Base-by-base conservation (phyloP, 2,888 invertebrate species). In the Neoscelio sp. region DNA sequence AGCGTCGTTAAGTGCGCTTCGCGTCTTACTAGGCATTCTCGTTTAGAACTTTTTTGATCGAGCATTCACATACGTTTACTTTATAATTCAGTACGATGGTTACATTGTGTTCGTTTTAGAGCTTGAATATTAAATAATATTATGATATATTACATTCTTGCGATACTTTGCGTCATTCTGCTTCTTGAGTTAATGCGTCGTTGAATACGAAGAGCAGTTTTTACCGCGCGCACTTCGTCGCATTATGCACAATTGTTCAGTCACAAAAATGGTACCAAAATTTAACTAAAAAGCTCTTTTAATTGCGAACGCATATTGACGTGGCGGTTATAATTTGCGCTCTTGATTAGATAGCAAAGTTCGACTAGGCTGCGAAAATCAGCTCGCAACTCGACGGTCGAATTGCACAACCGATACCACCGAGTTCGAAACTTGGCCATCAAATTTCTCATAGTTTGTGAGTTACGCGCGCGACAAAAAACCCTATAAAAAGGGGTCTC, bases 361-460 rank as follows among this genome's bases (percentile, higher is more conserved):
- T 48, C 13, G 12, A 15, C 33, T 13, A 23, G 17, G 50, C 15
- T n/a, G 33, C 12, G 33, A 35, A 54, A 54, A 54, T 54, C 54
- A 35, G 35, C 18, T 35, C 54, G 33, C n/a, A 54, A 54, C 18
- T 35, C 54, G 6, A n/a, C n/a, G n/a, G n/a, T n/a, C n/a, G n/a
- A n/a, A n/a, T n/a, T n/a, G n/a, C 18, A 48, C 12, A 30, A 30
- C 48, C 26, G 12, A 26, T 48, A 23, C 13, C 48, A 13, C 33
- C 23, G 10, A 54, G 54, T 54, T 54, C n/a, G 18, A 33, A 54
- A 54, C 54, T 54, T 56, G 12, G n/a, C 38, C 18, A 18, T 6
- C 12, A 54, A 56, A 56, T 56, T 56, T 56, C 56, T 38, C 38
- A 38, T 40, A 56, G 38, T 56, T 40, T 23, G 26, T 38, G 56